Conservation (phyloP, 92 coral and sea anemone genomes). For the Nematostella vectensis region DNA sequence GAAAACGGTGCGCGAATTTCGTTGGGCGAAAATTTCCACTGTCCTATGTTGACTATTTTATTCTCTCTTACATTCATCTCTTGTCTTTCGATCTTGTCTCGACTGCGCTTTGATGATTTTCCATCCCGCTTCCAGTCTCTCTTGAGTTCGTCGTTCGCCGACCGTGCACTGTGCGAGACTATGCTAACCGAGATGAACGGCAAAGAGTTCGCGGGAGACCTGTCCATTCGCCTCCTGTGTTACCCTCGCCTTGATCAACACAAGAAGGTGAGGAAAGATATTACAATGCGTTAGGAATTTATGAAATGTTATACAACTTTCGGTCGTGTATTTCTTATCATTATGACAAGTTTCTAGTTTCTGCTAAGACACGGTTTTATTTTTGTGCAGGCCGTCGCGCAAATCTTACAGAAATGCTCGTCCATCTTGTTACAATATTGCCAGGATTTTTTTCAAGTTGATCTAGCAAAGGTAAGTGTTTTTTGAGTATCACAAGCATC, state of each 20-base stretch:
- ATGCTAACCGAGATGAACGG: slow-evolving; percentile 47
- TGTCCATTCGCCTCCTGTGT: slow-evolving; percentile 63
- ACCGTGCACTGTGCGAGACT: slow-evolving; percentile 48
- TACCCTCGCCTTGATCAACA: slow-evolving; percentile 58
- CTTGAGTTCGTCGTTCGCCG: slow-evolving; percentile 60
- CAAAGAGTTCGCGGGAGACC: slow-evolving; percentile 34
- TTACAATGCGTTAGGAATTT: too few relatives aligned
- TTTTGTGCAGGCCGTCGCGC: not conserved
- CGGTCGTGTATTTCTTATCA: too few relatives aligned
- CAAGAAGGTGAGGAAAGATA: slow-evolving; percentile 53
- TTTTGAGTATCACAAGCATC: too few relatives aligned
- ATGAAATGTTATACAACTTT: too few relatives aligned
- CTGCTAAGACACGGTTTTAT: not conserved
- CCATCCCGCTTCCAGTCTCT: slow-evolving; percentile 43
- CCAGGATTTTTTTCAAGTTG: slow-evolving; percentile 33
- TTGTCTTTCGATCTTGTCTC: too few relatives aligned
- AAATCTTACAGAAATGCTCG: slow-evolving; percentile 24
- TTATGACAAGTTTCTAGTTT: too few relatives aligned
- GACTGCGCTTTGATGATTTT: not conserved
- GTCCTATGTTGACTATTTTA: too few relatives aligned
- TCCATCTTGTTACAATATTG: slow-evolving; percentile 37
- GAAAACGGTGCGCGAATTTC: too few relatives aligned
- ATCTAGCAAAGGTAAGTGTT: slow-evolving; percentile 52
- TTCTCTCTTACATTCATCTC: too few relatives aligned
- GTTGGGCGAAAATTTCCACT: too few relatives aligned